phyloP scores from a whole-genome alignment of 2,113 vertebrate species.

The Phrynosoma platyrhinos region DNA sequence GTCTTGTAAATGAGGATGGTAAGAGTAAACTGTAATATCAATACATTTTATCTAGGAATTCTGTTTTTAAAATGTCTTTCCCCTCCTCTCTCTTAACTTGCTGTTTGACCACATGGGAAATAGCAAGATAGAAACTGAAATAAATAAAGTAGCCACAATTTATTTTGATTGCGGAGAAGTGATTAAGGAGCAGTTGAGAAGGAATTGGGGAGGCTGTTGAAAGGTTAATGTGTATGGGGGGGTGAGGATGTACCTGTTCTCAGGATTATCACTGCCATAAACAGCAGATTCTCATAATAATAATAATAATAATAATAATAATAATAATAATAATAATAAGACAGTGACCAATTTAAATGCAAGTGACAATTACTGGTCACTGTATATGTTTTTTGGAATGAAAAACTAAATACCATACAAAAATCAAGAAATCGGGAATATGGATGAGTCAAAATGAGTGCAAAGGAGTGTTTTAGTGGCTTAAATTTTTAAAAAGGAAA shows the following conservation, averaged over 20 bases:
- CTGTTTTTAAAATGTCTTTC: no score
- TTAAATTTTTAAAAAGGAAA: background rate
- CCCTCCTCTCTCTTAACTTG: background rate
- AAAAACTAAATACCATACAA: background rate
- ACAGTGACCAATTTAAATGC: background rate
- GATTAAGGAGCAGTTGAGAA: background rate
- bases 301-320: no score
- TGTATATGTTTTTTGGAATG: background rate
- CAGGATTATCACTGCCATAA: no score
- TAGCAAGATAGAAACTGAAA: background rate
- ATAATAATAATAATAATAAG: no score
- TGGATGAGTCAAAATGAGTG: background rate
- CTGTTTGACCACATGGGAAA: background rate
- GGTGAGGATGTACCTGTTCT: background rate
- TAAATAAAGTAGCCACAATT: background rate
- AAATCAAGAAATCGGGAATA: background rate
- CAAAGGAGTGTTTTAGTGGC: no score
- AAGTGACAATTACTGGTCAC: background rate
- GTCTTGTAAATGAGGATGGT: no score
- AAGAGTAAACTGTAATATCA: no score
- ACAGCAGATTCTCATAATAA: background rate
- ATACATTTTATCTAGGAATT: no score
- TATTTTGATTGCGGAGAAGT: background rate
- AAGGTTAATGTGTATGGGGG: background rate
- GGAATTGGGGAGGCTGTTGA: background rate